Percentiles rank a stretch among this genome's conserved stretches.
Evolutionary conservation across 2,113 vertebrate genomes (phyloP).

Genomic region (Epinephelus moara): DNA sequence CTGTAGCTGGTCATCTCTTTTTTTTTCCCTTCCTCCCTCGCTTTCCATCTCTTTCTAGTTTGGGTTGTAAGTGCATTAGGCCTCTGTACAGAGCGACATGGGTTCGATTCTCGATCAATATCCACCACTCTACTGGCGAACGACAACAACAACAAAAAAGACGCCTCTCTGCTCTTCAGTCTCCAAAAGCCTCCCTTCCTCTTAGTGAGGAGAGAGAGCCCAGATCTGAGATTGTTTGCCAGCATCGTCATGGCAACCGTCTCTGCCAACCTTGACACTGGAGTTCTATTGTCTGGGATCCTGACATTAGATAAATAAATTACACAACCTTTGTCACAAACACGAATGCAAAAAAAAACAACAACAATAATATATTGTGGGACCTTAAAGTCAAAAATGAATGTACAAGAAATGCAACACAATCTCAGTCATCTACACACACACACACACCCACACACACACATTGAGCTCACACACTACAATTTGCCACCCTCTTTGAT

Average conservation of each 20-base stretch:
- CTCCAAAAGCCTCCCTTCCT: slow-evolving; percentile 60
- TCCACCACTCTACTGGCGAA: slow-evolving; percentile 61
- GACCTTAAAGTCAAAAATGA: neutral
- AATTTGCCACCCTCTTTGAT: slow-evolving; percentile 55
- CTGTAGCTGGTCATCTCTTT: slow-evolving; percentile 22
- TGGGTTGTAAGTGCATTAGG: slow-evolving; percentile 71
- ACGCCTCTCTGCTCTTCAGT: slow-evolving; percentile 54
- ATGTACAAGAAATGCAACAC: neutral
- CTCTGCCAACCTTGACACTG: slow-evolving; percentile 73
- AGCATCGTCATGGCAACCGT: slow-evolving; percentile 65
- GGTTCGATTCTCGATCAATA: slow-evolving; percentile 79
- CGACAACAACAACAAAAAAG: slow-evolving; percentile 22
- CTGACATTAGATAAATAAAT: slow-evolving; percentile 72
- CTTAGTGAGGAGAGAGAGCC: slow-evolving; percentile 41
- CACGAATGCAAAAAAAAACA: neutral
- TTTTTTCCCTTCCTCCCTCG: neutral
- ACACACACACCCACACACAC: slow-evolving; percentile 14
- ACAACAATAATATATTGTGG: neutral
- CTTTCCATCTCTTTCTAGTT: slow-evolving; percentile 61
- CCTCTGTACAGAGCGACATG: slow-evolving; percentile 49
- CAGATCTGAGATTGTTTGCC: slow-evolving; percentile 74
- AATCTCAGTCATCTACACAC: slow-evolving; percentile 18
- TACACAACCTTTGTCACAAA: slow-evolving; percentile 48
- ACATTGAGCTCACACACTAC: slow-evolving; percentile 13
- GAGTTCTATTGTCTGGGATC: slow-evolving; percentile 65